These are phyloP conservation scores for Onchidella celtica DNA, from an alignment of 2,888 invertebrate genomes.

Conservation along the genomic window DNA sequence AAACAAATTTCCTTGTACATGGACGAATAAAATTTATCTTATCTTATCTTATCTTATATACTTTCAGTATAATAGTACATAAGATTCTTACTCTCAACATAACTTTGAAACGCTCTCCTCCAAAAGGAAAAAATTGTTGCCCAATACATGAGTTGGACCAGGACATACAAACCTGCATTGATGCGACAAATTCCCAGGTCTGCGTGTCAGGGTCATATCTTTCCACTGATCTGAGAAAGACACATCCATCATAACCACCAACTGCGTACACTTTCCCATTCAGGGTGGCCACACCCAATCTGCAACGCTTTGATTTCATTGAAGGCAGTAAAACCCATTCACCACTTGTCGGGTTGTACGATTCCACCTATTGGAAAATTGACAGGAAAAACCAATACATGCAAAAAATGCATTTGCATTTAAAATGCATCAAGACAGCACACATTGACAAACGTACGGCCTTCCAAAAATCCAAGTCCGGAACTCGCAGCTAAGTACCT, in stretches of 20 bases:
- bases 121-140: too few relatives aligned
- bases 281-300: slow-evolving; percentile 90
- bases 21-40: too few relatives aligned
- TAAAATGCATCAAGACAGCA: too few relatives aligned
- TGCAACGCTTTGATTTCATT: slow-evolving; percentile 90
- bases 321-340: slow-evolving; percentile 88
- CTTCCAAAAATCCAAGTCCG: too few relatives aligned
- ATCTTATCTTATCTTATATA: too few relatives aligned
- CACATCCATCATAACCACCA: slow-evolving; percentile 89
- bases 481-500: too few relatives aligned
- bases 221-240: slow-evolving; percentile 91
- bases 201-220: slow-evolving; percentile 88
- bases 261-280: slow-evolving; percentile 89
- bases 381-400: background rate
- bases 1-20: too few relatives aligned
- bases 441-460: too few relatives aligned
- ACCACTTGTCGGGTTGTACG: slow-evolving; percentile 88
- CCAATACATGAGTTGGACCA: too few relatives aligned
- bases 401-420: too few relatives aligned
- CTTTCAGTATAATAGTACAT: too few relatives aligned
- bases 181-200: slow-evolving; percentile 88
- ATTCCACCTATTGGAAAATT: slow-evolving; percentile 84
- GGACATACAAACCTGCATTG: slow-evolving; percentile 87
- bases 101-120: background rate
- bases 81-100: too few relatives aligned